Base-by-base conservation (phyloP, 2,113 vertebrate genomes). In the Oreotragus oreotragus region DNA sequence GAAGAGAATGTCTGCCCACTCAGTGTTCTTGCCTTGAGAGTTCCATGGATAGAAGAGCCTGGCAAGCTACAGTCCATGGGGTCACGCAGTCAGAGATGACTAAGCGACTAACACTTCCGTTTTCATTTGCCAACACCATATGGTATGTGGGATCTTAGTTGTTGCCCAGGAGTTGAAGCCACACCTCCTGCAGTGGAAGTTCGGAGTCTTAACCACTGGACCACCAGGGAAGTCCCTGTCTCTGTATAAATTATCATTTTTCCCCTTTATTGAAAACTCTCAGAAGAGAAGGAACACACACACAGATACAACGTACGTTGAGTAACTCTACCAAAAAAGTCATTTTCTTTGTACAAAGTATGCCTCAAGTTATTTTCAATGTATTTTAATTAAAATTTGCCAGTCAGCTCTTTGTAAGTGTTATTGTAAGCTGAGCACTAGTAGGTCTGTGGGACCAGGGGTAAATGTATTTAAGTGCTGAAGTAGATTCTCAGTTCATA, bases 371-470 rank as follows among this genome's bases (percentile, higher is more conserved):
- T 39, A 2, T 90, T 97, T 97, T 79, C 60, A 97, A 0, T 97
- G 86, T 6, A n/a, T 93, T 98, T 97, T 94, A 97, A 95, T 98
- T 97, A 97, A 96, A 88, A 92, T 30, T 51, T 94, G 89, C 43
- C 90, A 97, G 33, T 94, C 76, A 89, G 57, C 58, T 73, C 77
- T 98, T 90, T 88, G 92, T 39, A 92, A 89, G 84, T 80, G 70
- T 76, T 97, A 81, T 91, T 66, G 2, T 89, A 92, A 94, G 79
- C 88, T 88, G 80, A 10, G 1, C 28, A 33, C 7, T 96, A 58
- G 77, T 92, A 83, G 90, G 79, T 87, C 91, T 58, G 10, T 7
- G n/a, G 85, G 97, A 94, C 77, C 47, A 93, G 36, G 47, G 96
- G n/a, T 66, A 93, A 97, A 97, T 51, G 55, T 47, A 27, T 92